Evolutionary conservation across 1,140 invertebrate species (phyloP), one percentile per base, ranked within the genome.

Genomic region (Thalassaphorura encarpata): DNA sequence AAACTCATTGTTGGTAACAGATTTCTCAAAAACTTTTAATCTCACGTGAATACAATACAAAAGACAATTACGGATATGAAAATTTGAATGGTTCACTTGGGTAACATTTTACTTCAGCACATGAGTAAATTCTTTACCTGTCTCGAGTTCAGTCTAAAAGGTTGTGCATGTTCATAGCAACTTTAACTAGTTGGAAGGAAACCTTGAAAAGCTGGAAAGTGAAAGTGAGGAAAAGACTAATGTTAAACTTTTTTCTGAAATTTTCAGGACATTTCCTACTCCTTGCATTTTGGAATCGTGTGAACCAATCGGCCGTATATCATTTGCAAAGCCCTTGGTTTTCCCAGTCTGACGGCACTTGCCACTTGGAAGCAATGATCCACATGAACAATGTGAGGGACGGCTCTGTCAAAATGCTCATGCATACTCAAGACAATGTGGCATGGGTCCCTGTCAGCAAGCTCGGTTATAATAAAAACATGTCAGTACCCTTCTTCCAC

Each of bases 311-410:
- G 23, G 39, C 43, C 21, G 59, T 58, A 24, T 65, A 58, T 45
- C 57, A 57, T 27, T 19, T 65, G 28, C 45, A 39, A 18, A 65
- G 63, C 43, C 63, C 63, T 36, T 62, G 57, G 63, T 65, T 60
- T 36, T 8, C 15, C 15, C 53, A 47, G 23, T 60, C 63, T 1
- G 56, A 60, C 23, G 49, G 54, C 13, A 39, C 59, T 3, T 65
- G 63, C 33, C 53, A 60, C 41, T 53, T 65, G 54, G 60, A 65
- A 43, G 60, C 58, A 21, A 51, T 60, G 29, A 21, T 58, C 15
- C 60, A 65, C 26, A 62, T 62, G 60, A 31, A 64, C 57, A 62
- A 65, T 46, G 56, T 65, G 59, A 41, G 62, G 13, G 57, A 58
- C n/a, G 57, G 50, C 26, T 23, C 43, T 13, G 33, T 63, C 58